These are phyloP conservation scores for Ophion slaviceki DNA, from an alignment of 2,888 invertebrate genomes.

Conservation along the genomic window DNA sequence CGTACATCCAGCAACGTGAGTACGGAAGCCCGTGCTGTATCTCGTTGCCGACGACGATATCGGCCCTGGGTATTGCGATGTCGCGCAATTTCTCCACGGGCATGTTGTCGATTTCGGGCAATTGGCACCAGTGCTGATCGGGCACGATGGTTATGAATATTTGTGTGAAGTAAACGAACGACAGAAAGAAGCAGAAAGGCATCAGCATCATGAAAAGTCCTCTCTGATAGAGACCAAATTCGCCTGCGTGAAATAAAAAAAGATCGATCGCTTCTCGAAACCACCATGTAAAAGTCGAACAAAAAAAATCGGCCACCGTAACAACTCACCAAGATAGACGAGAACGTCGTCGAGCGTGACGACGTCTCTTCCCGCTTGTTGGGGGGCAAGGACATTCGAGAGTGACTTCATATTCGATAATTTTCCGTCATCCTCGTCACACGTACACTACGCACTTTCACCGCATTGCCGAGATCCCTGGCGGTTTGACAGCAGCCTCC, in stretches of 20 bases:
- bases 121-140: conserved; percentile 77
- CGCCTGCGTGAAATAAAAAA: conserved; percentile 72
- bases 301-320: neutral
- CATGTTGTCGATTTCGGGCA: conserved; percentile 67
- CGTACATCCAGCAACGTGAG: conserved; percentile 74
- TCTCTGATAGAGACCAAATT: conserved; percentile 80
- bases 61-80: conserved; percentile 68
- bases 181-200: conserved; percentile 79
- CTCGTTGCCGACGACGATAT: conserved; percentile 65
- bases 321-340: conserved; percentile 68
- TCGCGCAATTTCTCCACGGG: conserved; percentile 70
- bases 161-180: conserved; percentile 80
- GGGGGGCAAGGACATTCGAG: conserved; percentile 16
- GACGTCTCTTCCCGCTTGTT: conserved; percentile 48
- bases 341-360: conserved; percentile 72
- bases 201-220: conserved; percentile 77
- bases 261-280: neutral
- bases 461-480: neutral
- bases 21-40: conserved; percentile 65
- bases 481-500: conserved; percentile 13
- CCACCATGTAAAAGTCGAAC: too few species aligned
- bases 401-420: conserved; percentile 50
- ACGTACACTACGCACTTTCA: neutral
- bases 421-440: conserved; percentile 15
- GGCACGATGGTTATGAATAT: conserved; percentile 79